Evolutionary conservation across 1,140 invertebrate genomes (phyloP).

Genomic region (Melipona quadrifasciata): DNA sequence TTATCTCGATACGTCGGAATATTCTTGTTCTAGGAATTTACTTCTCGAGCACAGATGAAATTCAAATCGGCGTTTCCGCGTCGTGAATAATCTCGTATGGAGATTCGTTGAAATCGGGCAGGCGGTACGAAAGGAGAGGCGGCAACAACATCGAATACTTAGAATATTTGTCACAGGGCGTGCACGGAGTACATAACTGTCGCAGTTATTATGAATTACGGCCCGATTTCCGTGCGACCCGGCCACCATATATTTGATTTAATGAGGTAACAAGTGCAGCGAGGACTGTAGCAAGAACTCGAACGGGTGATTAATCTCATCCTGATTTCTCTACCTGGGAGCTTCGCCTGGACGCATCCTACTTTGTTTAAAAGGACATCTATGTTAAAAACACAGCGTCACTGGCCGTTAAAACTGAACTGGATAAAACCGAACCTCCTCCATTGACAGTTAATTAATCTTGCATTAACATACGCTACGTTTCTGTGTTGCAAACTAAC

Average conservation of each 20-base stretch:
- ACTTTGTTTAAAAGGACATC: conserved; percentile 25
- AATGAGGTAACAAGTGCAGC: conserved; percentile 44
- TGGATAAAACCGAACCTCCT: neutral
- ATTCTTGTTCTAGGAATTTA: neutral
- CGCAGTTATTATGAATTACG: conserved; percentile 42
- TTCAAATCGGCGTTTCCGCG: neutral
- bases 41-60: neutral
- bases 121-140: neutral
- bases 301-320: conserved; percentile 39
- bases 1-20: neutral
- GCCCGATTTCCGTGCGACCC: neutral
- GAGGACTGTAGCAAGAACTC: conserved; percentile 22
- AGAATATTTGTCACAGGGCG: conserved; percentile 32
- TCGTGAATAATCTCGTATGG: neutral
- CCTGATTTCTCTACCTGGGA: conserved; percentile 39
- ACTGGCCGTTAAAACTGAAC: neutral
- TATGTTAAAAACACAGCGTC: neutral
- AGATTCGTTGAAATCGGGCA: neutral
- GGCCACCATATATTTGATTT: conserved; percentile 46
- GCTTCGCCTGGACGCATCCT: neutral
- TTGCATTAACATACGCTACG: neutral
- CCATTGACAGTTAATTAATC: neutral
- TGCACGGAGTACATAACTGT: conserved; percentile 8
- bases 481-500: neutral
- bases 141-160: neutral